Evolutionary conservation across 2,113 vertebrate genomes (phyloP), one percentile per base, ranked within the genome.

Genomic region (Perca flavescens): DNA sequence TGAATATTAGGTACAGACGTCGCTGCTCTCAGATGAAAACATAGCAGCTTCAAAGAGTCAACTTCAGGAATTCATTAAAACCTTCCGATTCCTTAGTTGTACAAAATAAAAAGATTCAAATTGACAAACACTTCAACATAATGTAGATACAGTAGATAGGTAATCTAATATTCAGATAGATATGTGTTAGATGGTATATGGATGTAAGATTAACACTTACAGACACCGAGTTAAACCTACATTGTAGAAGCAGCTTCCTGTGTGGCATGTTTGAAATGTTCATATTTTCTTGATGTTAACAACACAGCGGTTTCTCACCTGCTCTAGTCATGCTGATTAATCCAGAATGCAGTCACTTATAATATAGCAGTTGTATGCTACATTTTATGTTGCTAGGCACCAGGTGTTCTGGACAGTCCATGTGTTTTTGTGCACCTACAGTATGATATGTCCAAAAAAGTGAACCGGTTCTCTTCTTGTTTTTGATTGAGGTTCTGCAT

Each of bases 1-100:
- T 75, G 84, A 90, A 94, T 92, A 88, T 92, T 76, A 86, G 84
- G 89, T 81, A 73, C 88, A 88, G 90, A 77, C 86, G 63, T 67
- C 8, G 58, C 65, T 31, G 74, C 79, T 68, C 74, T 74, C 69
- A 54, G 57, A 88, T 83, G 85, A 87, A 89, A 92, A 90, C 86
- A 74, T 4, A 58, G 82, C 69, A 22, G 72, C 80, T 89, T 92
- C 86, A 87, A 89, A 89, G 75, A 83, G 69, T 67, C 67, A 53
- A 56, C 74, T 57, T 87, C 66, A 75, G 84, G 75, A 81, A 81
- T 83, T 87, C 73, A 88, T 88, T 87, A 74, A 78, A 90, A 71
- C 62, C 72, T 83, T 87, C 52, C 60, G 74, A 36, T 79, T 84
- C n/a, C 19, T 78, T 61, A 57, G 34, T 80, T 77, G 6, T 28